Base-by-base conservation (phyloP, 2,888 invertebrate species). In the Lissonota sp. region DNA sequence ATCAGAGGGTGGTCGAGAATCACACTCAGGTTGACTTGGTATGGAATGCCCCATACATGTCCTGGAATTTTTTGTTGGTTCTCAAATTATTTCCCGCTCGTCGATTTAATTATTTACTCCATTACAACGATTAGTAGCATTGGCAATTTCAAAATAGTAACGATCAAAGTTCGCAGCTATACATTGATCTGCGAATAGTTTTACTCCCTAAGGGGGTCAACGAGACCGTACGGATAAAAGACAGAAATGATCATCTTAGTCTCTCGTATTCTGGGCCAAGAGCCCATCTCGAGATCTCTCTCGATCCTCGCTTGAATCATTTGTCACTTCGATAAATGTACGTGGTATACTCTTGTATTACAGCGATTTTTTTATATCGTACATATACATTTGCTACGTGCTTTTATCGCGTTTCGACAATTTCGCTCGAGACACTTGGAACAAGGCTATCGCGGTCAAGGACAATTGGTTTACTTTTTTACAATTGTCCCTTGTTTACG, bases 401-500 rank as follows among this genome's bases (percentile, higher is more conserved):
- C 44, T 51, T 58, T 73, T 44, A 16, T 42, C 73, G 26, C 26
- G 70, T 80, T 79, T 79, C 79, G 82, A 70, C 64, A 76, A 80
- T 82, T 78, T 67, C 53, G 62, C 67, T 44, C 58, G 78, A 69
- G 57, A 75, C 62, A 57, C 75, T 37, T 10, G 49, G 53, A 74
- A 60, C 16, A 53, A 70, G 66, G 51, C 46, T 70, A 82, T 79
- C 67, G 62, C 80, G 82, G 83, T 84, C 84, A 84, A 83, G 84
- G 84, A 71, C 82, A 84, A 84, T 84, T 77, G 77, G 53, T 77
- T 66, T 74, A 77, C 79, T 84, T 82, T 26, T 82, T 83, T 37
- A 75, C 80, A 84, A 83, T 84, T 84, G 83, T 82, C 77, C 39
- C 77, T 84, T 83, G 83, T 84, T 83, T 81, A 79, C 72, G 80